phyloP scores from a whole-genome alignment of 2,797 vertebrate species.

The Scyliorhinus canicula region DNA sequence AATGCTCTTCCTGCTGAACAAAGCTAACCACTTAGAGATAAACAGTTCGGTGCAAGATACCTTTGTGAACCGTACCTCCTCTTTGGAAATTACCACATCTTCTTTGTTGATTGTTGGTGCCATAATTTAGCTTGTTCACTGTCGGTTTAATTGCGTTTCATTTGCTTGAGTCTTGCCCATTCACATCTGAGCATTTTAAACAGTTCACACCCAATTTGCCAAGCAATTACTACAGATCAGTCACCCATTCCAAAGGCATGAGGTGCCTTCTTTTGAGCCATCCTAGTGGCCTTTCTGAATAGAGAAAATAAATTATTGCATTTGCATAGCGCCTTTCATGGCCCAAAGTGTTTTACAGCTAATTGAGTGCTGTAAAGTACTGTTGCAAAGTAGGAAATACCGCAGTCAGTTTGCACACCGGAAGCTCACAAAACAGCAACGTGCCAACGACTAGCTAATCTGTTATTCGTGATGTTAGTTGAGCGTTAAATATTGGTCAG shows the following conservation, averaged over 20 bases:
- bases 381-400: not conserved
- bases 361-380: not conserved
- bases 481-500: not conserved
- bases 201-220: not conserved
- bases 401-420: not conserved
- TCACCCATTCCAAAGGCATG: not conserved
- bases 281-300: not conserved
- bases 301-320: not conserved
- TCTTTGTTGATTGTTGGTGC: not conserved
- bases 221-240: not conserved
- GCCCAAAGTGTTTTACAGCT: not conserved
- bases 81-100: not conserved
- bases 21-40: not conserved
- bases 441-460: not conserved
- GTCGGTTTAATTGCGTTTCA: not conserved
- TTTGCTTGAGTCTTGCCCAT: not conserved
- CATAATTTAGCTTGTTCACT: not conserved
- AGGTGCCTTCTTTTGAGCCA: not conserved
- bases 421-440: not conserved
- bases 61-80: not conserved
- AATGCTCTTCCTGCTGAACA: not conserved
- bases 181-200: not conserved
- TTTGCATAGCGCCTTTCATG: not conserved
- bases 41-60: not conserved
- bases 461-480: not conserved